Conservation (phyloP, 2,113 vertebrate genomes). For the Ascaphus truei region DNA sequence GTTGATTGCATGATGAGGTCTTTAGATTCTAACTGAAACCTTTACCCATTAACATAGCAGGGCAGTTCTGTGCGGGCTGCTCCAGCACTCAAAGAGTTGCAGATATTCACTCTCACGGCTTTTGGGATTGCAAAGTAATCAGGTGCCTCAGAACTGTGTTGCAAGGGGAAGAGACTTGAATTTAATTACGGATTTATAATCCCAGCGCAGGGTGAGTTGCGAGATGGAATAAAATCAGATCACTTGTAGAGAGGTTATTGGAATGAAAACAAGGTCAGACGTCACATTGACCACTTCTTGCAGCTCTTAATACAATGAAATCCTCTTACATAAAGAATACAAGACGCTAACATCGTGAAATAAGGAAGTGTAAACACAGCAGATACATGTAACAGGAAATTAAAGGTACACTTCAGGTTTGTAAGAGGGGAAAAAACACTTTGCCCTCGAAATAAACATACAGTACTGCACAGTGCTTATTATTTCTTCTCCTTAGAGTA, state of each 20-base stretch:
- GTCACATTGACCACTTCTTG: slow-evolving; percentile 14
- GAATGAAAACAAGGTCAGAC: slow-evolving; percentile 27
- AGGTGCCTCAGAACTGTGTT: slow-evolving; percentile 6
- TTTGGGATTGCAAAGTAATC: slow-evolving; percentile 30
- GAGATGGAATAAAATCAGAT: slow-evolving; percentile 12
- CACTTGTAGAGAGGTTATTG: slow-evolving; percentile 9
- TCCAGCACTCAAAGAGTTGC: too few species aligned
- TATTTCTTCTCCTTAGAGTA: too few species aligned
- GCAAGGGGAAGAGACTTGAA: slow-evolving; percentile 13
- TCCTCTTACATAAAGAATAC: slow-evolving; percentile 4
- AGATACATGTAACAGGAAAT: not conserved
- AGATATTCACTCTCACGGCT: slow-evolving; percentile 12
- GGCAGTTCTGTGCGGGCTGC: too few species aligned
- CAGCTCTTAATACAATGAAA: slow-evolving; percentile 14
- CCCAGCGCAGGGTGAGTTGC: slow-evolving; percentile 4
- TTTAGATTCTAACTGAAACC: too few species aligned
- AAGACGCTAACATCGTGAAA: not conserved
- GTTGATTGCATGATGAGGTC: too few species aligned
- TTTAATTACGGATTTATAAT: slow-evolving; percentile 28
- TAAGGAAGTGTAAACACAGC: not conserved
- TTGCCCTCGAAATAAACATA: too few species aligned
- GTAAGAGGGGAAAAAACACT: too few species aligned
- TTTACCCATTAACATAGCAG: too few species aligned
- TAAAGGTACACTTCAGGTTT: not conserved
- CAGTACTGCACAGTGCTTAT: too few species aligned